phyloP scores from a whole-genome alignment of 2,888 invertebrate genomes.

The Sesamia inferens region DNA sequence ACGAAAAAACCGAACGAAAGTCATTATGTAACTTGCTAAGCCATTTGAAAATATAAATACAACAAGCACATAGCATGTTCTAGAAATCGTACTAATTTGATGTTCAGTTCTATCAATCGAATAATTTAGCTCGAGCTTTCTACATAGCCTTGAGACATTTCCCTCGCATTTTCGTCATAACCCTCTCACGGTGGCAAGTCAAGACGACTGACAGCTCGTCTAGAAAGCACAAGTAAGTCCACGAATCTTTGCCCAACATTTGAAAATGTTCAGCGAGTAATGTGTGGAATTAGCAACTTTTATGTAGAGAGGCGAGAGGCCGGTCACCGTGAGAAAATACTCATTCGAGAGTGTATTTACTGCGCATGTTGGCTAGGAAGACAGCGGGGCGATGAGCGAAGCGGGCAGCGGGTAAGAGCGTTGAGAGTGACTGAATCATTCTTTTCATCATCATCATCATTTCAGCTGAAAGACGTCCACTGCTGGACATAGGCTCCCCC shows the following conservation, averaged over 20 bases:
- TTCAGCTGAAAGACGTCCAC: too few species aligned
- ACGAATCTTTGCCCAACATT: constrained; percentile 51
- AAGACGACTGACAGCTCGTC: constrained; percentile 41
- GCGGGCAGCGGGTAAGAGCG: background rate
- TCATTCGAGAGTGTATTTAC: constrained; percentile 74
- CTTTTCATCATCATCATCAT: too few species aligned
- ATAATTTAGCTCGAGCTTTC: background rate
- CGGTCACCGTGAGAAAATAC: constrained; percentile 83
- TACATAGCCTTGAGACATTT: constrained; percentile 9
- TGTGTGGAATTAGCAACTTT: constrained; percentile 65
- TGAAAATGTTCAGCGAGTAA: constrained; percentile 60
- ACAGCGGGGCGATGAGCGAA: constrained; percentile 52
- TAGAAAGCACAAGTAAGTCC: constrained; percentile 57
- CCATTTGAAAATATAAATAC: background rate
- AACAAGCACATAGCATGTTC: too few species aligned
- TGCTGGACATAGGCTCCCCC: too few species aligned
- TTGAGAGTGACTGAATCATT: background rate
- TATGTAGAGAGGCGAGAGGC: constrained; percentile 65
- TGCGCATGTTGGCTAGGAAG: constrained; percentile 65
- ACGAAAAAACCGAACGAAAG: background rate
- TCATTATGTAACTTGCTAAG: too few species aligned
- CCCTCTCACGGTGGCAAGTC: constrained; percentile 41
- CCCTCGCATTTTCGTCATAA: constrained; percentile 34
- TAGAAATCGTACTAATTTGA: background rate
- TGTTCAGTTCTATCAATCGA: background rate